These are phyloP conservation scores for Apostichopus japonicus DNA, from an alignment of 35 echinoderm and acorn worm genomes.

Conservation along the genomic window DNA sequence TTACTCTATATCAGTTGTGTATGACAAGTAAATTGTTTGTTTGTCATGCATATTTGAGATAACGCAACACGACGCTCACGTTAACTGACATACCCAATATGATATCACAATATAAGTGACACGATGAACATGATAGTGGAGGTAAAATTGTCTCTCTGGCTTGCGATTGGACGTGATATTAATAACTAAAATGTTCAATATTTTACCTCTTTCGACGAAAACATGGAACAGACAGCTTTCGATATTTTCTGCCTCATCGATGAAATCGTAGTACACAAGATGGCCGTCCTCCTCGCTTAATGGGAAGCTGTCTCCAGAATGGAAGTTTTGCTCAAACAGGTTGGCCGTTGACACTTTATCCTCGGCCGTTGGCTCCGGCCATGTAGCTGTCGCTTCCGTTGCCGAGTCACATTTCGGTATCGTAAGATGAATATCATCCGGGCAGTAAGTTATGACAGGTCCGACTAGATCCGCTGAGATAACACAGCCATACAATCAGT, in stretches of 20 bases:
- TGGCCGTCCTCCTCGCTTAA: conserved; percentile 9
- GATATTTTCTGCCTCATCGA: conserved; percentile 1
- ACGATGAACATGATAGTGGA: too few species aligned
- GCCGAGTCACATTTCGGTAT: background rate
- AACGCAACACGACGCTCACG: background rate
- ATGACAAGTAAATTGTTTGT: too few species aligned
- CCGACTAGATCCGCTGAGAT: background rate
- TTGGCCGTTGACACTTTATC: background rate
- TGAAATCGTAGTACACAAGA: conserved; percentile 10
- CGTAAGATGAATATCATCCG: background rate
- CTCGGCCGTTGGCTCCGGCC: background rate
- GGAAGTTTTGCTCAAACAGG: background rate
- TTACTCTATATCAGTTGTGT: too few species aligned
- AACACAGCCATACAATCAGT: background rate
- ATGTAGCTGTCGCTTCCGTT: background rate
- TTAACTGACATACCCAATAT: too few species aligned
- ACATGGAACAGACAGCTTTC: background rate
- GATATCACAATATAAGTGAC: too few species aligned
- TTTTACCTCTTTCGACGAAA: background rate
- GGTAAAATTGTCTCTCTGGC: too few species aligned
- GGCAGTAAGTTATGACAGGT: background rate
- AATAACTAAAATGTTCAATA: background rate
- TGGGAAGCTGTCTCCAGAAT: background rate
- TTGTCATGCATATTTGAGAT: too few species aligned
- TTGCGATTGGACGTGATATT: too few species aligned